Percentiles rank a stretch among this genome's conserved stretches.
phyloP scores from a whole-genome alignment of 2,888 invertebrate genomes.

The Tetrapedia diversipes region DNA sequence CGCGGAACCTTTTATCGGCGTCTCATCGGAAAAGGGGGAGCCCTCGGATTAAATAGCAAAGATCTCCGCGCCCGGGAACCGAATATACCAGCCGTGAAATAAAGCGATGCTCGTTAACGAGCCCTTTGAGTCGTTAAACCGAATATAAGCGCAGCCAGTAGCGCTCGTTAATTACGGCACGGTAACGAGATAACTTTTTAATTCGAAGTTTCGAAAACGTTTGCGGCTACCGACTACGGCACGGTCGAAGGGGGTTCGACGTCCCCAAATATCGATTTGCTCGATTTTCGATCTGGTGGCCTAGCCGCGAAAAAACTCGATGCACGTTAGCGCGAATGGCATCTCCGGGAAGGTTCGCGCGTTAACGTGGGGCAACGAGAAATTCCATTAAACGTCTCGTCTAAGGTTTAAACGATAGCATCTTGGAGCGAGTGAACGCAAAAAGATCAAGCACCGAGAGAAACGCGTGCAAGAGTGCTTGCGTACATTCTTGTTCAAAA shows the following conservation, averaged over 20 bases:
- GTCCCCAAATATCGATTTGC: background rate
- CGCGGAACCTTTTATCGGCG: background rate
- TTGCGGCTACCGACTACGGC: background rate
- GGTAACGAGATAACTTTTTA: slow-evolving; percentile 43
- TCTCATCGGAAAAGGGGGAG: background rate
- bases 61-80: background rate
- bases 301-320: background rate
- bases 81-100: background rate
- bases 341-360: no score
- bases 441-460: background rate
- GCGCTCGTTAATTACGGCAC: slow-evolving; percentile 27
- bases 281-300: slow-evolving; percentile 29
- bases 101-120: slow-evolving; percentile 46
- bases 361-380: slow-evolving; percentile 61
- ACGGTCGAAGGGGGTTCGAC: background rate
- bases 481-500: no score
- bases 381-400: slow-evolving; percentile 71
- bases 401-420: slow-evolving; percentile 58
- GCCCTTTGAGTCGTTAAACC: slow-evolving; percentile 42
- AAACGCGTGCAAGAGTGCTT: background rate
- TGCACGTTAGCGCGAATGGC: background rate
- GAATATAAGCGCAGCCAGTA: slow-evolving; percentile 23
- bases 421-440: no score
- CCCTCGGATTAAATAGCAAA: background rate
- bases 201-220: slow-evolving; percentile 28